Base-by-base conservation (phyloP, 2,888 invertebrate genomes). In the Tanaodytes sp. region DNA sequence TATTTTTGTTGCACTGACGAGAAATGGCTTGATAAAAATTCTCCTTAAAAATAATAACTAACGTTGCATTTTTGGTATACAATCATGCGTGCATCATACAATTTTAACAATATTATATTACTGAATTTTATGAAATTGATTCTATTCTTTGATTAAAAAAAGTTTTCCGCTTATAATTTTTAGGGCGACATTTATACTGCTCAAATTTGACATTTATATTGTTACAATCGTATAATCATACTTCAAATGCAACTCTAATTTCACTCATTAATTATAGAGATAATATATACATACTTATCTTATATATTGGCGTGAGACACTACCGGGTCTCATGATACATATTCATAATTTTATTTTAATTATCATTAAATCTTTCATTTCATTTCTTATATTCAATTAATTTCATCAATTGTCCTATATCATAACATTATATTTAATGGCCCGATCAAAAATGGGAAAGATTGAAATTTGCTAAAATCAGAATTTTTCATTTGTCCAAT, bases 1-100 rank as follows among this genome's bases (percentile, higher is more conserved):
- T 66, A 54, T 58, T 43, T n/a, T 49, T 55, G 55, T 65, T 52
- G 52, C 62, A 62, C 62, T 52, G 62, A 63, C 61, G 69, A 64
- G 59, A 70, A 70, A 61, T 69, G 68, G 63, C n/a, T 69, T 58
- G 63, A 69, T 69, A 69, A 69, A 63, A 69, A 69, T 63, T 69
- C 68, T 63, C 39, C 59, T 45, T 55, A 59, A 69, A 63, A 62
- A 52, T 55, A 68, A 68, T 58, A 52, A 63, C 58, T 54, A 63
- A 58, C 52, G 48, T 63, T 63, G 58, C 59, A 11, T 69, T 58
- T 69, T 43, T 69, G 58, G 52, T 16, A 49, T 58, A 69, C 62
- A 63, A 54, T 68, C 12, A 58, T 68, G 68, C 37, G 46, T 52
- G 48, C 52, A 54, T 40, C 43, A 54, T 58, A 69, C 12, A 63